Conservation (phyloP, 2,797 vertebrate species). For the Spondyliosoma cantharus region DNA sequence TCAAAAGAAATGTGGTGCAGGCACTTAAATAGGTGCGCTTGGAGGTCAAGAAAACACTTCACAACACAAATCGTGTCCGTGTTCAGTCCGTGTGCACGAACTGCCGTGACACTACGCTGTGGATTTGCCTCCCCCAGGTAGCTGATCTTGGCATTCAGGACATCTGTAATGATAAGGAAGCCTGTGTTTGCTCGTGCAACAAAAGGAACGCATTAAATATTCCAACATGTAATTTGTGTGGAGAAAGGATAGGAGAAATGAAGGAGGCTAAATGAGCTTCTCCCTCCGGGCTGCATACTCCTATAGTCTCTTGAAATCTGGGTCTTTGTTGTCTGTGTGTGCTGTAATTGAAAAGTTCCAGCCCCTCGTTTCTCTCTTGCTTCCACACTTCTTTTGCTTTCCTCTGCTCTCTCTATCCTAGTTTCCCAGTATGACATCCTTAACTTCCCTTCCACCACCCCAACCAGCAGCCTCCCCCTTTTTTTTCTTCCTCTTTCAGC, state of each 20-base stretch:
- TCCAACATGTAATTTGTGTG: constrained; percentile 75
- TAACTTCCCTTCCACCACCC: constrained; percentile 49
- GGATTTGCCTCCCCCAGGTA: constrained; percentile 51
- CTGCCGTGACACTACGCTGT: no score
- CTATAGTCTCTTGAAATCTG: constrained; percentile 82
- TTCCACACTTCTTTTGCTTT: constrained; percentile 46
- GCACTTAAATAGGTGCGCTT: no score
- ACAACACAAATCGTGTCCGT: no score
- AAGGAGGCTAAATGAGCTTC: constrained; percentile 79
- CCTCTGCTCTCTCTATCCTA: constrained; percentile 51
- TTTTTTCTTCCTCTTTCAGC: constrained; percentile 24
- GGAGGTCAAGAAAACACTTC: no score
- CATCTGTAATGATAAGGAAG: constrained; percentile 61
- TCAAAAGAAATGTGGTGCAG: no score
- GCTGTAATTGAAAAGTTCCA: constrained; percentile 85
- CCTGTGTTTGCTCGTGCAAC: constrained; percentile 66
- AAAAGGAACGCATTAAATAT: constrained; percentile 76
- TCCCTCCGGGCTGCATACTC: constrained; percentile 79
- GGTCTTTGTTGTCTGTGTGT: constrained; percentile 83
- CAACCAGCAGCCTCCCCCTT: constrained; percentile 30
- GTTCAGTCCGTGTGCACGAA: no score
- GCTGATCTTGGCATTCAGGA: constrained; percentile 54
- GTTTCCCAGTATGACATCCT: constrained; percentile 45
- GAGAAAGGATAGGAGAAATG: constrained; percentile 67
- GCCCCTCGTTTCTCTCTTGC: constrained; percentile 55